Conservation (phyloP, 2,113 vertebrate genomes). For the Genyomyrus donnyi region DNA sequence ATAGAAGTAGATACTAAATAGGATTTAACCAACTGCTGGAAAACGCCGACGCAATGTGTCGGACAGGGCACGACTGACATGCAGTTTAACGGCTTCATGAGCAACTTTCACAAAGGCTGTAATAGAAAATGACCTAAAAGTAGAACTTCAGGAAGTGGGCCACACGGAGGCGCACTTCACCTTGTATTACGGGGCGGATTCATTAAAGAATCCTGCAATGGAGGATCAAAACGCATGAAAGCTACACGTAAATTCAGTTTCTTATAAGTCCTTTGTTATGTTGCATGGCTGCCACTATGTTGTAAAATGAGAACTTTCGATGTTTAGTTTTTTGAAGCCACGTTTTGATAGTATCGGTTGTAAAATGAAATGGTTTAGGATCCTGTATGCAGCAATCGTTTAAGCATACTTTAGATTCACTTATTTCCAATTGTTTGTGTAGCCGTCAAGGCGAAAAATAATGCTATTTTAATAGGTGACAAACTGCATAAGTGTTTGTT, state of each 20-base stretch:
- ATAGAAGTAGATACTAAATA: background rate
- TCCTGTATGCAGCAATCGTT: background rate
- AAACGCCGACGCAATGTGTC: background rate
- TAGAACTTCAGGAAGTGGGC: background rate
- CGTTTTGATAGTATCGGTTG: background rate
- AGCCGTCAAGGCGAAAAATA: background rate
- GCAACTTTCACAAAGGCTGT: background rate
- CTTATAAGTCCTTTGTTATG: background rate
- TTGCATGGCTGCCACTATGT: background rate
- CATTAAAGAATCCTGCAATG: background rate
- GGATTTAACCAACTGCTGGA: background rate
- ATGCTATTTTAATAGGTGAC: background rate
- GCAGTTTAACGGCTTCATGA: background rate
- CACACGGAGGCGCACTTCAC: background rate
- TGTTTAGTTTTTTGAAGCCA: background rate
- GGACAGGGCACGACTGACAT: background rate
- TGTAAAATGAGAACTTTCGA: background rate
- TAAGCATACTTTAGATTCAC: background rate
- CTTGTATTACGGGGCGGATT: background rate
- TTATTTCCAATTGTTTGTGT: background rate
- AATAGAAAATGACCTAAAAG: background rate
- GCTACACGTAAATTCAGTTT: background rate
- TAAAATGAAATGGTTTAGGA: background rate
- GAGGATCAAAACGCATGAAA: background rate
- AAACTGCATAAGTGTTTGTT: background rate